Evolutionary conservation across 2,888 invertebrate species (phyloP), one percentile per base, ranked within the genome.

Genomic region (Erannis defoliaria): DNA sequence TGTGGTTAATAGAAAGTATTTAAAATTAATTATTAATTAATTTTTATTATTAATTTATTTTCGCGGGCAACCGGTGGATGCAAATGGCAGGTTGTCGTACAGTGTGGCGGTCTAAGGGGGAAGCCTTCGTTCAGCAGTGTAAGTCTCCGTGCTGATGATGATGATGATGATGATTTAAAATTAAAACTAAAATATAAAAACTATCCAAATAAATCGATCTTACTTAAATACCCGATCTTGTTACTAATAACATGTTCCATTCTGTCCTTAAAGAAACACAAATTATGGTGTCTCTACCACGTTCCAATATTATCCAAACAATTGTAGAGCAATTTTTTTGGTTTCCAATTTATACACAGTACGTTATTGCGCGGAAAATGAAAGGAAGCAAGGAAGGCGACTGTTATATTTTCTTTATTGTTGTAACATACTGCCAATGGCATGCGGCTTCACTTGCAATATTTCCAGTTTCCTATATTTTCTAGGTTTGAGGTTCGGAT

Each of bases 341-440:
- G 56, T 57, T 62, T 54, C 62, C 56, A 57, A 57, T 62, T 56
- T 54, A 62, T 42, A 57, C 56, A 62, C 62, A 62, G 42, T 37
- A 37, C 51, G 40, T 40, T 62, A 54, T 56, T 40, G 29, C 21
- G 29, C 9, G 19, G 42, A 57, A 56, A 53, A 49, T 29, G 26
- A 40, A 48, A 40, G 21, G 21, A 57, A 53, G 40, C 49, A 18
- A 29, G 50, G 31, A 21, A 23, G 18, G 5, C 16, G 29, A 16
- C 45, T 45, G 45, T 6, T 26, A 5, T 29, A 16, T 45, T 31
- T 33, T 8, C 18, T 1, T 19, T 18, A 31, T 3, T 19, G 31
- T 14, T 26, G 14, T n/a, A 19, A 46, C 9, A 18, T 46, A 12
- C 31, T 8, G 5, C 31, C 46, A 10, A 18, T 31, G 10, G 29